Evolutionary conservation across 1,140 invertebrate genomes (phyloP).

Genomic region (Sycobia sp.): DNA sequence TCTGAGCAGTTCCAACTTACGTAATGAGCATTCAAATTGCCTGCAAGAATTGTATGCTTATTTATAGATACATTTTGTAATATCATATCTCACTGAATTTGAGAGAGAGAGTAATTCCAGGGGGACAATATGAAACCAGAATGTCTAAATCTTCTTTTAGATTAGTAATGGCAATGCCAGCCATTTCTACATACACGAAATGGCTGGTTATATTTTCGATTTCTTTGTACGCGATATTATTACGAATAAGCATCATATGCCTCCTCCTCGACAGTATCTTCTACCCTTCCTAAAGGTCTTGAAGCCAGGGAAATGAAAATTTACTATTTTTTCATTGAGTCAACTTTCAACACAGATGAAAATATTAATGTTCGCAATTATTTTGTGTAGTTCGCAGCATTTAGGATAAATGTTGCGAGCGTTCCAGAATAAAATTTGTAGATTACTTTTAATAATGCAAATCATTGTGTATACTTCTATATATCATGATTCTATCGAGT

Average conservation of each 20-base stretch:
- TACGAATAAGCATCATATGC: neutral
- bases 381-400: too few relatives aligned
- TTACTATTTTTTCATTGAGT: neutral
- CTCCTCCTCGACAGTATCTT: neutral
- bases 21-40: conserved; percentile 16
- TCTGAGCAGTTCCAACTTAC: neutral
- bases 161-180: neutral
- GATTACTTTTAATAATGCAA: neutral
- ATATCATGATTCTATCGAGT: too few relatives aligned
- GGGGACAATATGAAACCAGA: neutral
- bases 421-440: conserved; percentile 12
- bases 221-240: neutral
- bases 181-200: neutral
- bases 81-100: conserved; percentile 3
- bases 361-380: conserved; percentile 7
- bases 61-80: too few relatives aligned
- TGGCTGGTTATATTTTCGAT: too few relatives aligned
- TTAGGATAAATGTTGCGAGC: neutral
- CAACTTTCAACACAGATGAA: conserved; percentile 9
- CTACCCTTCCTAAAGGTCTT: neutral
- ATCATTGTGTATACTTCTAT: too few relatives aligned
- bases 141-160: too few relatives aligned
- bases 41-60: neutral
- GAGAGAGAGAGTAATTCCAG: neutral
- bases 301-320: neutral